Base-by-base conservation (phyloP, 2,797 vertebrate genomes). In the Cryptoprocta ferox region DNA sequence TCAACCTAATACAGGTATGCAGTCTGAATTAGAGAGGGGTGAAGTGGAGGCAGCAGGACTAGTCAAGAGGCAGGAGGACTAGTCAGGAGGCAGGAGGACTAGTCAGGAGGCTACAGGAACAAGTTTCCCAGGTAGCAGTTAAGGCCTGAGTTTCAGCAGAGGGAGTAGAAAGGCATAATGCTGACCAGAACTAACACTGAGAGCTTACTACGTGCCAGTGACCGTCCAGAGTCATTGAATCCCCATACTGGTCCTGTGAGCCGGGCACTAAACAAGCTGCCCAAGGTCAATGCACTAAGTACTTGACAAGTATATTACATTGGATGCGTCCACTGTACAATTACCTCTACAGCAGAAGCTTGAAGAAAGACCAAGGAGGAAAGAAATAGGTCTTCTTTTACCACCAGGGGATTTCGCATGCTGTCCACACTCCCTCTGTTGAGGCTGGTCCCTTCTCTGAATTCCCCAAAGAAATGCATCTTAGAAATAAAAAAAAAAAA, bases 181-280 rank as follows among this genome's bases (percentile, higher is more conserved):
- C 8, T 32, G 12, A 65, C 8, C 8, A 5, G 7, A 80, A 56
- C 32, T 48, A 13, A 10, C 16, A n/a, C 80, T 50, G n/a, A 75
- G 80, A 6, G 18, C 56, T 50, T 59, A 26, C 35, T 5, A 13
- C 0, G 0, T 18, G n/a, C 59, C 1, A 2, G 68, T 26, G 11
- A 6, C 39, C 73, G 32, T 19, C 66, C 35, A 9, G 59, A 45
- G 59, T 50, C n/a, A 39, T 79, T 14, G 11, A 19, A 79, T 79
- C 24, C n/a, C 56, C 18, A 26, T 37, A 48, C 37, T 21, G n/a
- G 45, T 32, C 4, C 35, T 42, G 45, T 42, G 50, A 73, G 18
- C 35, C 24, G 28, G 35, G 12, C 85, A 87, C 37, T 2, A 75
- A 75, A 16, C 71, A 30, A 75, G 42, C 39, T 16, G 71, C 39